Base-by-base conservation (phyloP, 2,113 vertebrate genomes). In the Rhagologus leucostigma region DNA sequence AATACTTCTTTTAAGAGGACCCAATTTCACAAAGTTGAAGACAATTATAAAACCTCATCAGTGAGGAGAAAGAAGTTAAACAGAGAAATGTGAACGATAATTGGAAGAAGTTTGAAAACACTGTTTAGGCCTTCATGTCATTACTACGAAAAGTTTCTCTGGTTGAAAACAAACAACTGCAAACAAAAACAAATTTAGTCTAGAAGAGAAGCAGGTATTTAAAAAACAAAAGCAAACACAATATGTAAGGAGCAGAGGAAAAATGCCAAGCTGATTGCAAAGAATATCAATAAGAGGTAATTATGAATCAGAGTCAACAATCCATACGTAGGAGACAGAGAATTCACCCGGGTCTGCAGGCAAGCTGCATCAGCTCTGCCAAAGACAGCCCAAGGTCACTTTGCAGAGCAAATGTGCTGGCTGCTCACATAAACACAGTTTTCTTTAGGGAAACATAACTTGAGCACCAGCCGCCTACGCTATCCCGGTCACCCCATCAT, bases 211-310 rank as follows among this genome's bases (percentile, higher is more conserved):
- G 35, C 13, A 86, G 39, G 79, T 92, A 90, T 69, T 96, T 88
- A 83, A 86, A 95, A 95, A 89, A 60, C 67, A 88, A 93, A 93
- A 94, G 71, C 75, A 93, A 96, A 96, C 70, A 77, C 68, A 80
- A 59, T 75, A 93, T 6, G 3, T 70, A 89, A 93, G 76, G 44
- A 86, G 84, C 32, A 78, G 35, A 70, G 73, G 64, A 90, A 90
- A 95, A 95, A 97, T 26, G 30, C 80, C 89, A 90, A 89, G 93
- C 55, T 95, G 93, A 95, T 89, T 95, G 79, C 79, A 96, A 95
- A 96, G 93, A 95, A 96, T 95, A 96, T 96, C 96, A 95, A 95
- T 95, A 92, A 83, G 80, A 92, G 64, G 87, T 87, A 95, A 95
- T 90, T 95, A 88, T 90, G 73, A 93, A 84, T 83, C 39, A 84